phyloP scores from a whole-genome alignment of 2,888 invertebrate species.

The Scrobipalpa costella region DNA sequence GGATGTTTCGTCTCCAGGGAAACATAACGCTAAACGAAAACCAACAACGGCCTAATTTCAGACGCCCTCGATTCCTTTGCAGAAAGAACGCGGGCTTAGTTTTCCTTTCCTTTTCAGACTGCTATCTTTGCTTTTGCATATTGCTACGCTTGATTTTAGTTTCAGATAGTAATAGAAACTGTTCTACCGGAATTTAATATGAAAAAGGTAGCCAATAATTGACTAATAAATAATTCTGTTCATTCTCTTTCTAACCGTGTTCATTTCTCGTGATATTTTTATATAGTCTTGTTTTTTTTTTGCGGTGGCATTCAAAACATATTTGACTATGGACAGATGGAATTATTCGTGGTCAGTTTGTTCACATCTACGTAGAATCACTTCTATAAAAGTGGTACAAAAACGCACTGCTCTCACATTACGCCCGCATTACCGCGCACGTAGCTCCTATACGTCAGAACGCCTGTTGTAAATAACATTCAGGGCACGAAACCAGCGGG shows the following conservation, averaged over 20 bases:
- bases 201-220: too few relatives aligned
- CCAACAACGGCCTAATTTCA: constrained; percentile 16
- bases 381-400: neutral
- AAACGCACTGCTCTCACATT: constrained; percentile 15
- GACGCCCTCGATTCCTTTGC: constrained; percentile 1
- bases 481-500: constrained; percentile 9
- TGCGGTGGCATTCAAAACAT: too few relatives aligned
- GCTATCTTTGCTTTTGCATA: neutral
- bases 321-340: too few relatives aligned
- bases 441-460: constrained; percentile 29
- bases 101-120: neutral
- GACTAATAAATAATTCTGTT: too few relatives aligned
- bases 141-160: neutral
- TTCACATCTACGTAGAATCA: too few relatives aligned
- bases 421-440: constrained; percentile 29
- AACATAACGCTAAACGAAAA: constrained; percentile 19
- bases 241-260: too few relatives aligned
- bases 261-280: too few relatives aligned
- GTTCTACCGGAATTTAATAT: too few relatives aligned
- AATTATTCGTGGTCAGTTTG: too few relatives aligned
- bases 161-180: too few relatives aligned
- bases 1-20: constrained; percentile 18
- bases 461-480: constrained; percentile 24
- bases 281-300: too few relatives aligned
- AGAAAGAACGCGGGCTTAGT: neutral